These are phyloP conservation scores for Calliphora vicina DNA, from an alignment of 1,140 invertebrate genomes.

Conservation along the genomic window DNA sequence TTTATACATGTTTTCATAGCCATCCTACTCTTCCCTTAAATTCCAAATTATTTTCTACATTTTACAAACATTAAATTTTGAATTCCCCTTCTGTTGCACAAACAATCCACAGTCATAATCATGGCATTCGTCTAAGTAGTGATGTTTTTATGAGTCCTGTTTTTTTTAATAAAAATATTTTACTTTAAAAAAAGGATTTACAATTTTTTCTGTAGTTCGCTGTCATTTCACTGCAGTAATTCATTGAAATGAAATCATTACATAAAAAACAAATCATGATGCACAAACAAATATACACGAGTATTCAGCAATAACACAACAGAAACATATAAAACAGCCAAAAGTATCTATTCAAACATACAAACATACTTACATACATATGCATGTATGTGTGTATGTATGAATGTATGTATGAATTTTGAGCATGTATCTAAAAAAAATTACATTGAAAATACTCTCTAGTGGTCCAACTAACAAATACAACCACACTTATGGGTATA, in stretches of 20 bases:
- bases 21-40: no score
- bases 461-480: background rate
- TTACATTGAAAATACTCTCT: background rate
- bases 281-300: background rate
- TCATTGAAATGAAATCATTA: slow-evolving; percentile 1
- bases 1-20: no score
- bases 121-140: no score
- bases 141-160: no score
- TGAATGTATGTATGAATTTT: no score
- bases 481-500: background rate
- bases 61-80: no score
- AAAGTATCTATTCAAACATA: background rate
- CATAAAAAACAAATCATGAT: background rate
- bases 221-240: background rate
- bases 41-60: no score
- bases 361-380: background rate
- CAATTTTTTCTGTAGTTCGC: background rate
- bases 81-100: no score
- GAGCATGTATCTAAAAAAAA: background rate
- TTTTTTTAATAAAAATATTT: no score
- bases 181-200: no score
- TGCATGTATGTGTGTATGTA: no score
- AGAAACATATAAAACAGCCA: background rate
- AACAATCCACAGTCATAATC: no score
- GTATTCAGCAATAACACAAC: background rate